These are phyloP conservation scores for Bufo gargarizans DNA, from an alignment of 2,113 vertebrate genomes.

Conservation along the genomic window DNA sequence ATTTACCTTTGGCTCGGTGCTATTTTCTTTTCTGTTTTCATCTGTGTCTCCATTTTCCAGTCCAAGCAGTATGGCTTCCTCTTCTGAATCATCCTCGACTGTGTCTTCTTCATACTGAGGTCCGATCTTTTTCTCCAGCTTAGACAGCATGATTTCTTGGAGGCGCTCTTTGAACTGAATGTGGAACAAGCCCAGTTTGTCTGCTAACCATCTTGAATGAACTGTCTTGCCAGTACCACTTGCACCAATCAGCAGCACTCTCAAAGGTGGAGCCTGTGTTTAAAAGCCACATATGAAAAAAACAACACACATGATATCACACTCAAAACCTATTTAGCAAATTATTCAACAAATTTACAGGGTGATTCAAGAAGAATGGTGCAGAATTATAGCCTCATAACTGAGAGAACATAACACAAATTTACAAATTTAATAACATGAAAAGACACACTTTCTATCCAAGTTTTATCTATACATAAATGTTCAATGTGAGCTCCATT, in stretches of 20 bases:
- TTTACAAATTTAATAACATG: no score
- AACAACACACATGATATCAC: no score
- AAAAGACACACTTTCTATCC: no score
- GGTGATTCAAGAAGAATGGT: no score
- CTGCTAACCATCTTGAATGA: constrained; percentile 78
- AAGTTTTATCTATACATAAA: no score
- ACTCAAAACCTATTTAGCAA: neutral
- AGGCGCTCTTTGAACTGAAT: constrained; percentile 89
- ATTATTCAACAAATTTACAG: neutral
- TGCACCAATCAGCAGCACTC: constrained; percentile 82
- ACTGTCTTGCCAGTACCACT: constrained; percentile 86
- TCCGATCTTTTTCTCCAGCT: constrained; percentile 76
- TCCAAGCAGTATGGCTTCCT: constrained; percentile 63
- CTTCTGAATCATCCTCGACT: constrained; percentile 68
- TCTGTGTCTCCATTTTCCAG: constrained; percentile 33
- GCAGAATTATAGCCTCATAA: no score
- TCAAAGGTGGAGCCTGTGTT: constrained; percentile 83
- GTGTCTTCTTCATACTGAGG: constrained; percentile 74
- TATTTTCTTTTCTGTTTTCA: neutral
- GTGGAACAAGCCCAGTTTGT: constrained; percentile 87
- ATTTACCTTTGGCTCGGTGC: constrained; percentile 20
- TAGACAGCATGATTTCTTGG: constrained; percentile 84
- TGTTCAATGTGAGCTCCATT: no score
- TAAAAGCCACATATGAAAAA: neutral
- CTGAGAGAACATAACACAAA: no score